Percentiles rank a stretch among this genome's conserved stretches.
These are phyloP conservation scores for Nemurella pictetii DNA, from an alignment of 2,888 invertebrate genomes.

Conservation along the genomic window DNA sequence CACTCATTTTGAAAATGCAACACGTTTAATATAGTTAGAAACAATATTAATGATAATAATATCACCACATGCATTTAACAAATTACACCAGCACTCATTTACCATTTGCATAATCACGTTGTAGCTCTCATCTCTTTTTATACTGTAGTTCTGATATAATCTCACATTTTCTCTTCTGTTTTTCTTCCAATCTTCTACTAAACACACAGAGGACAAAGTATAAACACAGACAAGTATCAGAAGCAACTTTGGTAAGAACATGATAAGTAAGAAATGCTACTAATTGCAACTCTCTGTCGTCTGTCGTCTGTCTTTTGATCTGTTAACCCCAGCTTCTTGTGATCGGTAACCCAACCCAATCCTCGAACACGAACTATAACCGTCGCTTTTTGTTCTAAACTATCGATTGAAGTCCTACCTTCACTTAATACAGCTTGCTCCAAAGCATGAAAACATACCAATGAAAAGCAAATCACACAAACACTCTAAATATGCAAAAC, in stretches of 20 bases:
- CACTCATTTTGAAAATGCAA: neutral
- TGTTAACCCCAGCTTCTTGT: neutral
- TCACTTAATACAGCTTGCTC: neutral
- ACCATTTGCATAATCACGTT: neutral
- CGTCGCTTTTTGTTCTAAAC: neutral
- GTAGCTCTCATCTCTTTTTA: slow-evolving; percentile 32
- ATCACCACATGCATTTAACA: neutral
- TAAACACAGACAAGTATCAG: slow-evolving; percentile 31
- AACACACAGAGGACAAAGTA: slow-evolving; percentile 42
- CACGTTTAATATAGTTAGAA: too few species aligned
- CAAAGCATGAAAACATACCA: neutral
- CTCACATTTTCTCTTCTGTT: slow-evolving; percentile 39
- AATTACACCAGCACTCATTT: neutral
- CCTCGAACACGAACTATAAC: neutral
- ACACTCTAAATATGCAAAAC: neutral
- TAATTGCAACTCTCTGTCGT: neutral
- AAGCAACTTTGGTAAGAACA: slow-evolving; percentile 13
- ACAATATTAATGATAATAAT: neutral
- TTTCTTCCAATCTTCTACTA: slow-evolving; percentile 37
- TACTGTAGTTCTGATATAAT: slow-evolving; percentile 38
- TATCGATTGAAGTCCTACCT: slow-evolving; percentile 14
- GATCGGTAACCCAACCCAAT: slow-evolving; percentile 7
- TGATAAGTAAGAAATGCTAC: neutral
- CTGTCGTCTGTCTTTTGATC: neutral
- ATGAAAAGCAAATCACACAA: neutral